Conservation (phyloP, 2,888 invertebrate genomes). For the Himalopsyche anomala region DNA sequence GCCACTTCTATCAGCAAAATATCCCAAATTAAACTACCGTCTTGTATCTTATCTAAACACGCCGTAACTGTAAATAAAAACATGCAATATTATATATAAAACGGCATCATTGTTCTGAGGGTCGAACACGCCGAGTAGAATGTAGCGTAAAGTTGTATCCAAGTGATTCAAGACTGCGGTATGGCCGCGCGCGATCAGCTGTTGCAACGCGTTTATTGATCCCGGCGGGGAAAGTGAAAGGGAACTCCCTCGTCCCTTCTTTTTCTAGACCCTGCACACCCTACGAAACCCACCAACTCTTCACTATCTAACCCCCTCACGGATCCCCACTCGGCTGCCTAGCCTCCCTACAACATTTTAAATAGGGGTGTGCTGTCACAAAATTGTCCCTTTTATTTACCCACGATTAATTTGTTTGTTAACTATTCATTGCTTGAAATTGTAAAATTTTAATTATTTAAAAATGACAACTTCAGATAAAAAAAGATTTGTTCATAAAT, state of each 20-base stretch:
- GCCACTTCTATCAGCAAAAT: neutral
- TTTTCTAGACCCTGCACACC: conserved; percentile 47
- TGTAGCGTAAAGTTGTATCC: conserved; percentile 25
- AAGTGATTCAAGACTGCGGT: conserved; percentile 23
- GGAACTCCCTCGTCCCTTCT: conserved; percentile 36
- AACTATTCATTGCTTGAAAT: no score
- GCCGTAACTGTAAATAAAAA: neutral
- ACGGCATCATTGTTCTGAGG: conserved; percentile 6
- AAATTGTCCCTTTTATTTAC: conserved; percentile 37
- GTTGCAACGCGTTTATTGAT: conserved; percentile 65
- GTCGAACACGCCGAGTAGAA: neutral
- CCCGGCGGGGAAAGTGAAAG: conserved; percentile 66
- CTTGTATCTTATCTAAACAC: neutral
- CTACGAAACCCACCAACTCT: conserved; percentile 58
- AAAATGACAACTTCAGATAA: no score
- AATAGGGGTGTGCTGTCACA: conserved; percentile 23
- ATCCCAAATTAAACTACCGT: neutral
- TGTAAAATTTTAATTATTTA: no score
- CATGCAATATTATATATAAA: neutral
- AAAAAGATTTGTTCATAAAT: no score
- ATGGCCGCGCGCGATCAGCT: conserved; percentile 59
- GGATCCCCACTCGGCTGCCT: conserved; percentile 2
- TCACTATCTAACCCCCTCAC: conserved; percentile 55
- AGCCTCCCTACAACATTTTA: neutral
- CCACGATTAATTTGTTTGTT: no score